These are phyloP conservation scores for Tetramorium alpestre DNA, from an alignment of 1,140 invertebrate species.

Conservation along the genomic window DNA sequence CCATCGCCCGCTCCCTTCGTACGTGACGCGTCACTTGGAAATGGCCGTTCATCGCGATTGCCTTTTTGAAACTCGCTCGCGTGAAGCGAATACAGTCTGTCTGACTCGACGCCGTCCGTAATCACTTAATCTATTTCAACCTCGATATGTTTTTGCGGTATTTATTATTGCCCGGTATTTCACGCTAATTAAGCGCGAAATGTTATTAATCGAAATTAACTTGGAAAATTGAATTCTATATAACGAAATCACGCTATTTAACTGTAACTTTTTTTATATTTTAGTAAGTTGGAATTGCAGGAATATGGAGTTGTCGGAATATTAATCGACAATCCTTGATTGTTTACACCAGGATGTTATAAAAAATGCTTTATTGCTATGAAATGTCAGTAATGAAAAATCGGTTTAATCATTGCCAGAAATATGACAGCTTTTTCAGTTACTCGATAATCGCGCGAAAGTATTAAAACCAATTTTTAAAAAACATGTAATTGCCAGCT, in stretches of 20 bases:
- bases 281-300: neutral
- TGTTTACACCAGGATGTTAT: neutral
- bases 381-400: conserved; percentile 13
- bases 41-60: conserved; percentile 18
- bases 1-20: neutral
- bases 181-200: neutral
- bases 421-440: neutral
- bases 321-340: conserved; percentile 15
- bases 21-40: conserved; percentile 14
- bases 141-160: neutral
- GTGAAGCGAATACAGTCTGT: too few species aligned
- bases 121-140: neutral
- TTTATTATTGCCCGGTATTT: neutral
- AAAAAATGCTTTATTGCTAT: neutral
- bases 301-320: neutral
- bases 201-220: neutral
- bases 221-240: neutral
- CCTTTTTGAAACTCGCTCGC: neutral
- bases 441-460: neutral
- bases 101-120: neutral
- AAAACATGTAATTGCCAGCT: conserved; percentile 10
- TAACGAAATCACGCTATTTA: neutral
- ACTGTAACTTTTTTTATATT: neutral
- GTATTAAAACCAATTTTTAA: neutral
- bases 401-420: neutral